A percentile compares a stretch with the other conserved stretches of the same genome.
Evolutionary conservation across 2,113 vertebrate species (phyloP).

Genomic region (Cochlearius cochlearius): DNA sequence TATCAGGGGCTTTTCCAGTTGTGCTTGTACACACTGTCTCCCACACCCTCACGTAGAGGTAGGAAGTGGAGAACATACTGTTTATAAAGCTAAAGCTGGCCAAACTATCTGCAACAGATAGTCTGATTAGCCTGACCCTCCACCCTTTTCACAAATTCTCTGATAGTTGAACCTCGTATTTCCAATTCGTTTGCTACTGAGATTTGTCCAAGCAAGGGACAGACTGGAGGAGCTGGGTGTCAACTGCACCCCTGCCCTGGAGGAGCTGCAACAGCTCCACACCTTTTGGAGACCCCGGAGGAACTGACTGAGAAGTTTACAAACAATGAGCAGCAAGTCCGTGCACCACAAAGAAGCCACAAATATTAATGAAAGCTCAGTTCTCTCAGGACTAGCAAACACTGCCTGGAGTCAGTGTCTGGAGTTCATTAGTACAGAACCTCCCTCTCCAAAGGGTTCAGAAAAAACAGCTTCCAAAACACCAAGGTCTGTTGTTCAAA

Average conservation of each 20-base stretch:
- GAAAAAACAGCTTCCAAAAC: background rate
- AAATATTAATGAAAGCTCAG: background rate
- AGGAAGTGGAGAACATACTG: background rate
- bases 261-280: background rate
- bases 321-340: background rate
- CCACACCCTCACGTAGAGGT: background rate
- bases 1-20: background rate
- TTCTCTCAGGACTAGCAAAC: background rate
- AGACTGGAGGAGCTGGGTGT: background rate
- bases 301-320: background rate
- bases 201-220: background rate
- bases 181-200: background rate
- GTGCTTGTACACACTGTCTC: background rate
- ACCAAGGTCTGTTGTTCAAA: background rate
- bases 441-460: background rate
- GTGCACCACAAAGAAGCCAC: background rate
- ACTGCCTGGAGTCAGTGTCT: background rate
- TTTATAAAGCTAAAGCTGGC: background rate
- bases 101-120: background rate
- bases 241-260: background rate
- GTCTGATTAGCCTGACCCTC: background rate
- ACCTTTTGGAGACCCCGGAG: rapidly evolving
- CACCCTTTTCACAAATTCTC: background rate
- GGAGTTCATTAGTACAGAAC: background rate
- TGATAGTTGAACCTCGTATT: background rate